Percentiles rank a stretch among this genome's conserved stretches.
Evolutionary conservation across 2,888 invertebrate genomes (phyloP).

Genomic region (Hypomecis atomaria): DNA sequence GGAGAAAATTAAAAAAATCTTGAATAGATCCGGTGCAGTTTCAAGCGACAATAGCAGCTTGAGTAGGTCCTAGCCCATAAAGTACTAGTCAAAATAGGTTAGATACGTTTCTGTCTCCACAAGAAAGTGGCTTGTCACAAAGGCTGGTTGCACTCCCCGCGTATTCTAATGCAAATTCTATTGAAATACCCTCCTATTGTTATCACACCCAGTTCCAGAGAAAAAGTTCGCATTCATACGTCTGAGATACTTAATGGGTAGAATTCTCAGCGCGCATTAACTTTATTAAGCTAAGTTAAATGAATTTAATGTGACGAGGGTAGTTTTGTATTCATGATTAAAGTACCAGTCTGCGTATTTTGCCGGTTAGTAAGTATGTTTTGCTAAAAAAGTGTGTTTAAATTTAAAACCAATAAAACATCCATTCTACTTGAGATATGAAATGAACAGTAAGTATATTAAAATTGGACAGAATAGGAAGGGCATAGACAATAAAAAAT

Average conservation of each 20-base stretch:
- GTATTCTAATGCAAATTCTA: conserved; percentile 82
- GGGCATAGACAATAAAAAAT: no score
- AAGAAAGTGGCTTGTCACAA: conserved; percentile 59
- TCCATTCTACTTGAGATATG: no score
- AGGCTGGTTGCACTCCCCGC: conserved; percentile 71
- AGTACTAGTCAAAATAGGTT: neutral
- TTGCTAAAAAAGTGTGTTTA: no score
- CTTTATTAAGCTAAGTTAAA: neutral
- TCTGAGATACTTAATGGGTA: conserved; percentile 39
- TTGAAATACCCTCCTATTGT: conserved; percentile 77
- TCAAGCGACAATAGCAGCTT: neutral
- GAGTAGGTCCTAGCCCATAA: neutral
- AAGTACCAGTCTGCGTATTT: no score
- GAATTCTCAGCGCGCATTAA: conserved; percentile 7
- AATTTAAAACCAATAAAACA: no score
- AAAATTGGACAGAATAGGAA: no score
- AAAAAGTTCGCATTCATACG: conserved; percentile 64
- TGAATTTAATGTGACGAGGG: no score
- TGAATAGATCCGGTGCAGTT: neutral
- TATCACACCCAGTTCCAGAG: conserved; percentile 69
- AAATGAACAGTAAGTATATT: no score
- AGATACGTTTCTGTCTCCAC: conserved; percentile 25
- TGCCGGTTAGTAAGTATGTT: no score
- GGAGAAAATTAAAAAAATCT: no score
- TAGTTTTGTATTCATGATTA: no score